Conservation (phyloP, 2,888 invertebrate species). For the Spisula solida region DNA sequence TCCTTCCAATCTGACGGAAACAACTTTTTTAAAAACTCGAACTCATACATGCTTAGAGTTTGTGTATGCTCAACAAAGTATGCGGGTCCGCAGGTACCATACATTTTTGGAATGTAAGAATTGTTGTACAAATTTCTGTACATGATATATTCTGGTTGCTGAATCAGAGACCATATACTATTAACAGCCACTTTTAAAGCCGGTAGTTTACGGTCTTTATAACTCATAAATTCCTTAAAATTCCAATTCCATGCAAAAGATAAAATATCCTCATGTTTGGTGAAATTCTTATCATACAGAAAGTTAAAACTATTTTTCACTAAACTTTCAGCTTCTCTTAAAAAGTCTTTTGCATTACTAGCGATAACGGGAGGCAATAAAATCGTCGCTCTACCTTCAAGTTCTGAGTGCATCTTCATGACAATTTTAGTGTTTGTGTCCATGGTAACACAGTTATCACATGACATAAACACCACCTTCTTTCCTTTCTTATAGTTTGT, state of each 20-base stretch:
- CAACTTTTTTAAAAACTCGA: constrained; percentile 75
- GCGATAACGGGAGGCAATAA: not conserved
- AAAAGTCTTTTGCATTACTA: constrained; percentile 26
- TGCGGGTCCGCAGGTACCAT: constrained; percentile 91
- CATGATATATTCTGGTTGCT: constrained; percentile 91
- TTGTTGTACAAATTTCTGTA: constrained; percentile 90
- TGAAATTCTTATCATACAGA: constrained; percentile 51
- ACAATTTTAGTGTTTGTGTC: constrained; percentile 70
- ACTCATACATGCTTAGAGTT: constrained; percentile 72
- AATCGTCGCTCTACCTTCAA: constrained; percentile 29
- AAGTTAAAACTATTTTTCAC: constrained; percentile 60
- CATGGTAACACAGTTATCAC: constrained; percentile 46
- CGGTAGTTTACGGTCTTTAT: constrained; percentile 29
- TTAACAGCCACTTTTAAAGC: constrained; percentile 57
- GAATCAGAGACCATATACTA: constrained; percentile 90
- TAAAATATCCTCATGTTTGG: constrained; percentile 61
- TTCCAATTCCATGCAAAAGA: constrained; percentile 69
- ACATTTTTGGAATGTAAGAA: constrained; percentile 90
- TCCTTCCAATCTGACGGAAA: constrained; percentile 71
- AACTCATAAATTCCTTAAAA: constrained; percentile 55
- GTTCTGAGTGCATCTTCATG: constrained; percentile 72
- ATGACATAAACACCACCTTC: constrained; percentile 83
- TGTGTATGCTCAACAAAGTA: constrained; percentile 91
- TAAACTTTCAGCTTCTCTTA: constrained; percentile 35
- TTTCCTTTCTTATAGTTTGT: constrained; percentile 90